Conservation (phyloP, 2,113 vertebrate species). For the Perca flavescens region DNA sequence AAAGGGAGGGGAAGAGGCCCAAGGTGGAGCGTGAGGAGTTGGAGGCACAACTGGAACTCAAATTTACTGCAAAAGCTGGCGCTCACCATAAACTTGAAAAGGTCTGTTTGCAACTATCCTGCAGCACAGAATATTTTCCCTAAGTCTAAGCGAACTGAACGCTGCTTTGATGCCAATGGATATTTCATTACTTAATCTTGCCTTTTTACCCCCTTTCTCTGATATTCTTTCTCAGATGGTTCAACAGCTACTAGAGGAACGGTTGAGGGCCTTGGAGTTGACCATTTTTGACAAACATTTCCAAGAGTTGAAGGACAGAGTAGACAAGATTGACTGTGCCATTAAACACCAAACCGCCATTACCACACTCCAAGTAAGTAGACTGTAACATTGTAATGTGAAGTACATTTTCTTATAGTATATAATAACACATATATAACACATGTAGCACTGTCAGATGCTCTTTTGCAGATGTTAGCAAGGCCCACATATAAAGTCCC, state of each 20-base stretch:
- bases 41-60: conserved; percentile 94
- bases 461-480: neutral
- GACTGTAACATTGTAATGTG: neutral
- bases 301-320: conserved; percentile 91
- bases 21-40: conserved; percentile 81
- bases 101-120: conserved; percentile 78
- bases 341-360: conserved; percentile 93
- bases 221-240: conserved; percentile 86
- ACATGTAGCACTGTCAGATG: neutral
- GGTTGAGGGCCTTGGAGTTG: conserved; percentile 87
- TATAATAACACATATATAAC: neutral
- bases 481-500: neutral
- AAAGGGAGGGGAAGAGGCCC: conserved; percentile 81
- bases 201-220: neutral
- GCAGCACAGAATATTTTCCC: neutral
- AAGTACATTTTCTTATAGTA: neutral
- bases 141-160: neutral
- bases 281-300: conserved; percentile 91
- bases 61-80: conserved; percentile 91
- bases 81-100: conserved; percentile 92
- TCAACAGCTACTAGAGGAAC: conserved; percentile 92
- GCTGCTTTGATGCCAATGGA: neutral
- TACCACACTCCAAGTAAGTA: conserved; percentile 90
- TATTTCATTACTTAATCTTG: neutral
- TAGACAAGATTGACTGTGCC: conserved; percentile 93